Percentiles rank a stretch among this genome's conserved stretches.
These are phyloP conservation scores for Drosophila kokeensis DNA, from an alignment of 2,888 invertebrate genomes.

Conservation along the genomic window DNA sequence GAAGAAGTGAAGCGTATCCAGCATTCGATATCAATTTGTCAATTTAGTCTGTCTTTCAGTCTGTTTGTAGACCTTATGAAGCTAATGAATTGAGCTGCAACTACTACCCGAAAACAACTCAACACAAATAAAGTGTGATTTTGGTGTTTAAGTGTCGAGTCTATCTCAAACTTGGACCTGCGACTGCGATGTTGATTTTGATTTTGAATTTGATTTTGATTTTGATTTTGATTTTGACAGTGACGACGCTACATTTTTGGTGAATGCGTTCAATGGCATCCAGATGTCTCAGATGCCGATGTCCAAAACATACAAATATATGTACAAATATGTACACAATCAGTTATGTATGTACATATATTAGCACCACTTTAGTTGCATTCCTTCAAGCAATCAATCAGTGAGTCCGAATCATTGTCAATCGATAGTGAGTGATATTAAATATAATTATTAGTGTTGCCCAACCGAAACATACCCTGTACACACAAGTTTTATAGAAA, in stretches of 20 bases:
- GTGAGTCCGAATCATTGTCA: conserved; percentile 3
- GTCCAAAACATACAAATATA: not conserved
- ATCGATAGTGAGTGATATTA: conserved; percentile 3
- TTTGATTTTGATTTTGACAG: conserved; percentile 50
- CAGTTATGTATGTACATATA: conserved; percentile 10
- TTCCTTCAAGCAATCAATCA: conserved; percentile 29
- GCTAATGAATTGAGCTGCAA: conserved; percentile 49
- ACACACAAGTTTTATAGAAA: not conserved
- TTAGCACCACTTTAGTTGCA: conserved; percentile 27
- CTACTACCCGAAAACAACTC: conserved; percentile 3
- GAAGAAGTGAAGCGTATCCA: not conserved
- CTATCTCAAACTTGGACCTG: conserved; percentile 41
- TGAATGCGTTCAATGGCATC: conserved; percentile 56
- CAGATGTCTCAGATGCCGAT: conserved; percentile 16
- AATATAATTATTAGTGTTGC: not conserved
- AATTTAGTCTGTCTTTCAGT: not conserved
- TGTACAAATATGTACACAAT: conserved; percentile 4
- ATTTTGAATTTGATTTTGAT: conserved; percentile 39
- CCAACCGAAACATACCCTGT: conserved; percentile 1
- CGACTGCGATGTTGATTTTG: too few species aligned
- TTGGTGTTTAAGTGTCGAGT: conserved; percentile 1
- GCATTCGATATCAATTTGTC: not conserved
- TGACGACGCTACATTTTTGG: conserved; percentile 41
- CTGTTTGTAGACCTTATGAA: conserved; percentile 48
- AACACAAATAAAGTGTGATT: not conserved